phyloP scores from a whole-genome alignment of 2,113 vertebrate species.

The Odontophorus gujanensis region DNA sequence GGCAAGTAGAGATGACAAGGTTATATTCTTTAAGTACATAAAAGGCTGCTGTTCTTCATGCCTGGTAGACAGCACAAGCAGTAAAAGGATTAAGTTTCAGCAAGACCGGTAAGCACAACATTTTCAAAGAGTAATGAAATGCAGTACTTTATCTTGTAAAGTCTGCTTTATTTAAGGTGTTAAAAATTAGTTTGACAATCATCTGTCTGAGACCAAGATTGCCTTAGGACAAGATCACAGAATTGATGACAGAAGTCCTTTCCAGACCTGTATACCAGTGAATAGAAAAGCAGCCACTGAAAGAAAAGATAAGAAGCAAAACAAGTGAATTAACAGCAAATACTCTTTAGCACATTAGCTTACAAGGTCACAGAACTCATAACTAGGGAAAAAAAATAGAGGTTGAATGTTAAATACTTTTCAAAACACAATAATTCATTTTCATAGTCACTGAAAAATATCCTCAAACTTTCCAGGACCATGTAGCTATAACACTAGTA shows the following conservation, averaged over 20 bases:
- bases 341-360: neutral
- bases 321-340: slow-evolving; percentile 23
- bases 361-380: slow-evolving; percentile 29
- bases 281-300: neutral
- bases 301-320: slow-evolving; percentile 17
- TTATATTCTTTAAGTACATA: neutral
- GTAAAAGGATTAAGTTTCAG: slow-evolving; percentile 34
- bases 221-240: neutral
- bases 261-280: neutral
- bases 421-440: slow-evolving; percentile 2
- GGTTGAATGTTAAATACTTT: slow-evolving; percentile 34
- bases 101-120: neutral
- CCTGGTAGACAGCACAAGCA: neutral
- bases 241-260: neutral
- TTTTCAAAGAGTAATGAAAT: slow-evolving; percentile 15
- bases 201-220: neutral
- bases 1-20: neutral
- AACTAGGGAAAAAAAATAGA: slow-evolving; percentile 1
- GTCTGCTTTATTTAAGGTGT: neutral
- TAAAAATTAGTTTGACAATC: neutral
- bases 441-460: slow-evolving; percentile 44
- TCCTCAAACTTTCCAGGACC: neutral
- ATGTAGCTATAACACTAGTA: neutral
- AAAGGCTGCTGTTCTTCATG: neutral
- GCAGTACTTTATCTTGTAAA: neutral